These are phyloP conservation scores for Cephus spinipes DNA, from an alignment of 2,888 invertebrate species.

Conservation along the genomic window DNA sequence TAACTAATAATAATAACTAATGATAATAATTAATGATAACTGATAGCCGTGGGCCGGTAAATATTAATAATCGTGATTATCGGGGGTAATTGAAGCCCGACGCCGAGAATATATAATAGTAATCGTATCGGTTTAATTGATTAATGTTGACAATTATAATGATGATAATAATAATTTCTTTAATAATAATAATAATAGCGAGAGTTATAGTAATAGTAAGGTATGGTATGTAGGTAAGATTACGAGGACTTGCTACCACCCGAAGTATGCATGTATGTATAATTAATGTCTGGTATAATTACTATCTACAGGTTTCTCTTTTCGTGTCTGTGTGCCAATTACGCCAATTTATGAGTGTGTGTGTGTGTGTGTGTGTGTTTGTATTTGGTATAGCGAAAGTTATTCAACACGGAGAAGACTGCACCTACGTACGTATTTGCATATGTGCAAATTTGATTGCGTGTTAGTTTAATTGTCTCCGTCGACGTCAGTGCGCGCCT, in stretches of 20 bases:
- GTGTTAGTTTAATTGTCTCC: slow-evolving; percentile 1
- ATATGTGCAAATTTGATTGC: slow-evolving; percentile 23
- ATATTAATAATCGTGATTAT: slow-evolving; percentile 38
- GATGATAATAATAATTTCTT: slow-evolving; percentile 29
- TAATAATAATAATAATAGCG: slow-evolving; percentile 13
- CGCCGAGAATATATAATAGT: slow-evolving; percentile 34
- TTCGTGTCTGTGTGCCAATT: slow-evolving; percentile 17
- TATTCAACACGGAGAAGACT: not conserved
- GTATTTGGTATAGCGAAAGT: not conserved
- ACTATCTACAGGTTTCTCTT: slow-evolving; percentile 33
- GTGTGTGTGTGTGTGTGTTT: slow-evolving; percentile 5
- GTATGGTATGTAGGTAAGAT: slow-evolving; percentile 28
- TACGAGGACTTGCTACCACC: slow-evolving; percentile 46
- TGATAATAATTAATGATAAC: slow-evolving; percentile 36
- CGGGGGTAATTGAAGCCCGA: not conserved
- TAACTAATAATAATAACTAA: slow-evolving; percentile 22
- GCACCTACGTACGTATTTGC: slow-evolving; percentile 11
- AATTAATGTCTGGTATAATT: slow-evolving; percentile 23
- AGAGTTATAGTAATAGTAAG: slow-evolving; percentile 1
- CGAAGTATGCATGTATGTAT: slow-evolving; percentile 24
- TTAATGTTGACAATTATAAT: slow-evolving; percentile 39
- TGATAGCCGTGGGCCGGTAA: not conserved
- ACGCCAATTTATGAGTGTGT: slow-evolving; percentile 1
- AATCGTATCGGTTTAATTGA: slow-evolving; percentile 29
- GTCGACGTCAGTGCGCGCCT: not conserved